phyloP scores from a whole-genome alignment of 2,113 vertebrate genomes.

The Podarcis raffonei region DNA sequence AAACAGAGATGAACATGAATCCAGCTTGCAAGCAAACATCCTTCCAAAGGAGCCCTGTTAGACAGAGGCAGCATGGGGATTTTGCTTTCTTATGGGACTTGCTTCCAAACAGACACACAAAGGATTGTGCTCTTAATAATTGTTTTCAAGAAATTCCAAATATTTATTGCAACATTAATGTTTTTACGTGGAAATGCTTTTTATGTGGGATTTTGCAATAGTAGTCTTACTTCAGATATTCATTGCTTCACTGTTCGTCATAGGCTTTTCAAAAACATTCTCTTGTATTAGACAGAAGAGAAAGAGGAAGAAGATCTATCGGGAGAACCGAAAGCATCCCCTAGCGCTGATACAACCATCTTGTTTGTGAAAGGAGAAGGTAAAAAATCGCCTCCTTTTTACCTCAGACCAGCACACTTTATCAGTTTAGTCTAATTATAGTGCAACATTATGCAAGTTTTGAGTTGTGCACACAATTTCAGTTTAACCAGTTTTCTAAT shows the following conservation, averaged over 20 bases:
- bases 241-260: slow-evolving; percentile 17
- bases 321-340: slow-evolving; percentile 94
- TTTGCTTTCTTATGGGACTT: too few relatives aligned
- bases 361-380: slow-evolving; percentile 98
- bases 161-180: neutral
- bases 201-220: neutral
- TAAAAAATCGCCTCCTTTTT: slow-evolving; percentile 58
- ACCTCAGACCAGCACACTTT: neutral
- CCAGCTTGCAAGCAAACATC: too few relatives aligned
- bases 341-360: slow-evolving; percentile 95
- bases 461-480: neutral
- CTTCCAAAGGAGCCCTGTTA: too few relatives aligned
- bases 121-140: too few relatives aligned
- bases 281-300: slow-evolving; percentile 86
- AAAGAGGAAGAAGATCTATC: slow-evolving; percentile 91
- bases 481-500: slow-evolving; percentile 29
- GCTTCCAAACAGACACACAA: too few relatives aligned
- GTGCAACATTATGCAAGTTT: neutral
- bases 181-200: neutral
- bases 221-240: neutral
- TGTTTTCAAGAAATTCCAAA: neutral
- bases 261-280: slow-evolving; percentile 62
- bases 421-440: neutral
- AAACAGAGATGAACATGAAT: too few relatives aligned
- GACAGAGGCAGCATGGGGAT: too few relatives aligned